Evolutionary conservation across 2,888 invertebrate species (phyloP).

Genomic region (Monochamus alternatus): DNA sequence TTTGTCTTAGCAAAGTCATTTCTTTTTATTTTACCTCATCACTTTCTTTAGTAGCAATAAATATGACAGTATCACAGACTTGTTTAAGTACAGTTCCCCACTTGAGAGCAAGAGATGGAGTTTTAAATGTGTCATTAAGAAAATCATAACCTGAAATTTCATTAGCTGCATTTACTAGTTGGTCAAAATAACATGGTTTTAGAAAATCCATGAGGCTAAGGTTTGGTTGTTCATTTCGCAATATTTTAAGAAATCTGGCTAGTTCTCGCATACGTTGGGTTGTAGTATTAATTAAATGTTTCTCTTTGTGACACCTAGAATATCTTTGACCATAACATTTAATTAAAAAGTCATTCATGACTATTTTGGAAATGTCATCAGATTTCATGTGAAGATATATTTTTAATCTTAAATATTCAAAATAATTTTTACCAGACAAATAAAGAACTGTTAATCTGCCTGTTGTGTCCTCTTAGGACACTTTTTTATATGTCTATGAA

Average conservation of each 20-base stretch:
- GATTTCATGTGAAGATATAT: conserved; percentile 25
- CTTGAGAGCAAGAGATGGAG: conserved; percentile 40
- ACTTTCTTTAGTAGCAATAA: conserved; percentile 31
- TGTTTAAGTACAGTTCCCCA: conserved; percentile 43
- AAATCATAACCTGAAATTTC: conserved; percentile 36
- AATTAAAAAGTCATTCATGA: conserved; percentile 19
- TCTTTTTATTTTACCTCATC: conserved; percentile 25
- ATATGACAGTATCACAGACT: conserved; percentile 36
- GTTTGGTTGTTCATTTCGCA: neutral
- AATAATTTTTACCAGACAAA: conserved; percentile 17
- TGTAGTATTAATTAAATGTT: conserved; percentile 12
- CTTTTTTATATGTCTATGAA: conserved; percentile 18
- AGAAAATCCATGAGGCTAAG: conserved; percentile 5
- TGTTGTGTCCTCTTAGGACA: conserved; percentile 19
- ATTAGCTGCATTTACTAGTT: conserved; percentile 22
- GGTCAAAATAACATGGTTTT: conserved; percentile 14
- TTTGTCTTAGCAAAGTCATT: conserved; percentile 34
- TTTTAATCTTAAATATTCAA: conserved; percentile 21
- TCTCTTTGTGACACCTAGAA: conserved; percentile 24
- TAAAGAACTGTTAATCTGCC: conserved; percentile 12
- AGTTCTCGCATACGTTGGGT: conserved; percentile 17
- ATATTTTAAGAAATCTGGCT: neutral
- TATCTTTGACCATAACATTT: conserved; percentile 26
- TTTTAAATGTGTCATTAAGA: conserved; percentile 34
- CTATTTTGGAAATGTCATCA: conserved; percentile 22